Evolutionary conservation across 2,797 vertebrate genomes (phyloP).

Genomic region (Heterohyrax brucei): DNA sequence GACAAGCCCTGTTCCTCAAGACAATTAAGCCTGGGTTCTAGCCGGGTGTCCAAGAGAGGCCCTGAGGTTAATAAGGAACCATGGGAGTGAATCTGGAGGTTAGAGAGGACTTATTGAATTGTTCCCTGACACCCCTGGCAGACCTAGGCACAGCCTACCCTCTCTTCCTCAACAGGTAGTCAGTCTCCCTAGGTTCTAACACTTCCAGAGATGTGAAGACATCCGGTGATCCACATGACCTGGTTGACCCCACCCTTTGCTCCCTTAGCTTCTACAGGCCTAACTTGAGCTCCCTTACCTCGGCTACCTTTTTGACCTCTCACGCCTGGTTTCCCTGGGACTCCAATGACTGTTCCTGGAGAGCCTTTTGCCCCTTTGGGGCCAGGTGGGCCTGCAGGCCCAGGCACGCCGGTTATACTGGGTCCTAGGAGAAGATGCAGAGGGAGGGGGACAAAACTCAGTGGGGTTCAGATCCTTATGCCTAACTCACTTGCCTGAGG

Average conservation of each 20-base stretch:
- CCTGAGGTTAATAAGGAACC: conserved; percentile 16
- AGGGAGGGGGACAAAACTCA: conserved; percentile 44
- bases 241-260: background rate
- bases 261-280: background rate
- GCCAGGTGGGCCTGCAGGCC: conserved; percentile 93
- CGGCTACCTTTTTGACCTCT: conserved; percentile 94
- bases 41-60: background rate
- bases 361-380: conserved; percentile 94
- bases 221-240: background rate
- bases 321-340: conserved; percentile 92
- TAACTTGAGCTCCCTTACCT: conserved; percentile 90
- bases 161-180: background rate
- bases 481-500: background rate
- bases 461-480: background rate
- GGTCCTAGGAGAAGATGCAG: conserved; percentile 90
- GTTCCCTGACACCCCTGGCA: background rate
- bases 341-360: conserved; percentile 89
- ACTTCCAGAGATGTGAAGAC: conserved; percentile 21
- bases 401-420: conserved; percentile 90
- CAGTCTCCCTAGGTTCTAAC: background rate
- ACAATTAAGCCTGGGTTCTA: background rate
- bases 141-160: background rate
- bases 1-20: background rate
- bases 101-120: background rate
- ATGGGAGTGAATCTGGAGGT: background rate